phyloP scores from a whole-genome alignment of 2,888 invertebrate genomes.

The Linyphia triangularis region DNA sequence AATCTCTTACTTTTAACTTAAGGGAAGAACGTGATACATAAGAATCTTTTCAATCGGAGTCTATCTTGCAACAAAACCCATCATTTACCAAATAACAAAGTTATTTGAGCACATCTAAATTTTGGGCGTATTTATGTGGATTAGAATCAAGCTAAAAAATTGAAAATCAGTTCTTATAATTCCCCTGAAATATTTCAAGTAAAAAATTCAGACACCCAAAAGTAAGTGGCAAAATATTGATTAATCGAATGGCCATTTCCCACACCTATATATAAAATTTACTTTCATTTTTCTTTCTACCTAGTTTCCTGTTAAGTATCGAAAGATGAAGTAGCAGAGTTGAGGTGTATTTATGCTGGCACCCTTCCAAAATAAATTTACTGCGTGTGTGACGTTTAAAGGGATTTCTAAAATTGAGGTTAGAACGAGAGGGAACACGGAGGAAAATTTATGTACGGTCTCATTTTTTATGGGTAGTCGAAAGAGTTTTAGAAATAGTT shows the following conservation, averaged over 20 bases:
- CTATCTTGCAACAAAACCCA: no score
- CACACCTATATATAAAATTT: slow-evolving; percentile 14
- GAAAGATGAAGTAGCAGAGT: slow-evolving; percentile 21
- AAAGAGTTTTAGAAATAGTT: slow-evolving; percentile 18
- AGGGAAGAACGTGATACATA: no score
- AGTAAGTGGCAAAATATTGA: no score
- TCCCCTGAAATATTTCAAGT: no score
- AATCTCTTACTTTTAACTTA: no score
- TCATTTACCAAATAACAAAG: no score
- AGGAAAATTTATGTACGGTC: slow-evolving; percentile 25
- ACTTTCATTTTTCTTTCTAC: slow-evolving; percentile 17
- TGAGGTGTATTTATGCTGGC: slow-evolving; percentile 37
- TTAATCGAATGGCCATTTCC: slow-evolving; percentile 31
- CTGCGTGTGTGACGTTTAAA: slow-evolving; percentile 8
- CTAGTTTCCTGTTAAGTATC: background rate
- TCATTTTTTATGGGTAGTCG: background rate
- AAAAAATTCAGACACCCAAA: no score
- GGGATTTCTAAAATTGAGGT: slow-evolving; percentile 14
- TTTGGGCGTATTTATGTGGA: no score
- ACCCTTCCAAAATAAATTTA: slow-evolving; percentile 13
- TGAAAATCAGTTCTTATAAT: no score
- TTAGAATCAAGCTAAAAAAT: no score
- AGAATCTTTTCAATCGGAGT: no score
- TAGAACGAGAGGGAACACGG: slow-evolving; percentile 1
- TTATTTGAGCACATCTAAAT: no score